These are phyloP conservation scores for Drosophila planitibia DNA, from an alignment of 2,888 invertebrate genomes.

Conservation along the genomic window DNA sequence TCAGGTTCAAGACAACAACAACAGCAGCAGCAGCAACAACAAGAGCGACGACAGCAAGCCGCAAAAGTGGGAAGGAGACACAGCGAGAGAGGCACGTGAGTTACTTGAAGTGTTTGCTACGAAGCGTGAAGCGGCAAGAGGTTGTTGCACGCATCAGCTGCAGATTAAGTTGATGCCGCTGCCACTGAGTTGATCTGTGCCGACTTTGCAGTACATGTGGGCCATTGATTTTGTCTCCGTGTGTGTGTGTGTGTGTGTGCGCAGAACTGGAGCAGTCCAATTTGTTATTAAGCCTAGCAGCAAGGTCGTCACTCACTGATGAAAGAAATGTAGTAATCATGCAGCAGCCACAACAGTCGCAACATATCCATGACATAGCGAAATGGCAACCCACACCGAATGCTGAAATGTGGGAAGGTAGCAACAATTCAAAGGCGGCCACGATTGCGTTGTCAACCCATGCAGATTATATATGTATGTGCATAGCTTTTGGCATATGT, in stretches of 20 bases:
- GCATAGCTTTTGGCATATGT: not conserved
- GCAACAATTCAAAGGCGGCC: slow-evolving; percentile 56
- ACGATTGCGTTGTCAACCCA: slow-evolving; percentile 56
- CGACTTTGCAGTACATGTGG: slow-evolving; percentile 53
- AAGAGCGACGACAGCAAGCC: slow-evolving; percentile 10
- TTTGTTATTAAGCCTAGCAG: slow-evolving; percentile 39
- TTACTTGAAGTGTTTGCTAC: slow-evolving; percentile 39
- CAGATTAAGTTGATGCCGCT: slow-evolving; percentile 35
- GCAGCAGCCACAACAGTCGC: slow-evolving; percentile 9
- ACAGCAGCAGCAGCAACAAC: slow-evolving; percentile 11
- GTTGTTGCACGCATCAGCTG: slow-evolving; percentile 75
- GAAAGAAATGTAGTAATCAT: slow-evolving; percentile 34
- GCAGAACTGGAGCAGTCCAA: slow-evolving; percentile 65
- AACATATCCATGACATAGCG: slow-evolving; percentile 20
- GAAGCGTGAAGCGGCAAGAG: slow-evolving; percentile 68
- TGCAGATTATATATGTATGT: not conserved
- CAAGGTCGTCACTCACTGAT: slow-evolving; percentile 58
- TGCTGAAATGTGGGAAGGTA: slow-evolving; percentile 37
- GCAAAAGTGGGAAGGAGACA: slow-evolving; percentile 9
- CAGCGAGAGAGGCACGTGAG: slow-evolving; percentile 30
- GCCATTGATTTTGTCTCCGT: slow-evolving; percentile 47
- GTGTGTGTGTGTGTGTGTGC: slow-evolving; percentile 4
- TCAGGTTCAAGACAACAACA: slow-evolving; percentile 71
- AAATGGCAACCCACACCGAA: slow-evolving; percentile 3
- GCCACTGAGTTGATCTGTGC: slow-evolving; percentile 42